Base-by-base conservation (phyloP, 1,140 invertebrate species). In the Rhynchophorus ferrugineus region DNA sequence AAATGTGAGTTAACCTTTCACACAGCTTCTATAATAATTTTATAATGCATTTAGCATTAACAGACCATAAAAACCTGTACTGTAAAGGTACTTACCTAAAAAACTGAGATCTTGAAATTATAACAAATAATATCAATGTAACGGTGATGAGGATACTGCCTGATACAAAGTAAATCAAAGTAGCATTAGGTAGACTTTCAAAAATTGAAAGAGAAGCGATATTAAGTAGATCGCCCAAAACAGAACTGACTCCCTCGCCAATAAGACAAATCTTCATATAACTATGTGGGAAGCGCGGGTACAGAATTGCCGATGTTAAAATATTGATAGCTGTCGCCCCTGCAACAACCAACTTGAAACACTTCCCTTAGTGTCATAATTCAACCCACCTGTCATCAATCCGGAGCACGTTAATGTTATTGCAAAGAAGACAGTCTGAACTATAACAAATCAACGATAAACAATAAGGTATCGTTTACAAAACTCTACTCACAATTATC, bases 341-440 rank as follows among this genome's bases (percentile, higher is more conserved):
- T 47, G 21, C 3, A 48, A 29, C n/a, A n/a, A n/a, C n/a, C n/a
- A n/a, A n/a, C n/a, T n/a, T n/a, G n/a, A n/a, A n/a, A n/a, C n/a
- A n/a, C n/a, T n/a, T n/a, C n/a, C n/a, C n/a, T n/a, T n/a, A n/a
- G n/a, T n/a, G n/a, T n/a, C n/a, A n/a, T n/a, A n/a, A n/a, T n/a
- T n/a, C n/a, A n/a, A n/a, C 77, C 73, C 71, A 91, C 89, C 79
- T 71, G 89, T 92, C 51, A 92, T 81, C 38, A 91, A 50, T 14
- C 87, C 83, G 20, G 91, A 85, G 7, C 80, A 81, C 1, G 77
- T 70, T 44, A 95, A 74, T 1, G 89, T 93, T 20, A 91, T 67
- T 35, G 80, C 72, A 62, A 92, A 86, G 72, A 94, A 94, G 37
- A 70, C 67, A 59, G 77, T 70, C 74, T 95, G 91, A 87, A 81